A percentile compares a stretch with the other conserved stretches of the same genome.
phyloP scores from a whole-genome alignment of 2,113 vertebrate species.

The Oncorhynchus gorbuscha region DNA sequence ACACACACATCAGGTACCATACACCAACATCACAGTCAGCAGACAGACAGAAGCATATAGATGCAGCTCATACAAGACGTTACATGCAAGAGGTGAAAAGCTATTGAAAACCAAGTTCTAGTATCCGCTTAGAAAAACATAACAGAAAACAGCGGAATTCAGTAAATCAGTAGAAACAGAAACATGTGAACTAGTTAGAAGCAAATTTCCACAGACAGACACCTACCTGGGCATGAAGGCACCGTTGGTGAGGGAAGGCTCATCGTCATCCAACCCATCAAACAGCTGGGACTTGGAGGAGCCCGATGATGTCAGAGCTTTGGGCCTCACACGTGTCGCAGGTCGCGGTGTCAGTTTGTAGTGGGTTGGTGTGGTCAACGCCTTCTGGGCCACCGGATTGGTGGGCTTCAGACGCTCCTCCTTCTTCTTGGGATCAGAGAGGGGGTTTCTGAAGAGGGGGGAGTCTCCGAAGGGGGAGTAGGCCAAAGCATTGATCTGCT shows the following conservation, averaged over 20 bases:
- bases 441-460: conserved; percentile 91
- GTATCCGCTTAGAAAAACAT: too few relatives aligned
- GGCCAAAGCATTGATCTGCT: conserved; percentile 87
- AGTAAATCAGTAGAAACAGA: too few relatives aligned
- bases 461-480: conserved; percentile 94
- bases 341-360: conserved; percentile 93
- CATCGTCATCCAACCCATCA: conserved; percentile 91
- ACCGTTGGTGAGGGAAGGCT: conserved; percentile 85
- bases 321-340: conserved; percentile 87
- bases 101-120: too few relatives aligned
- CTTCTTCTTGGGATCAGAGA: conserved; percentile 94
- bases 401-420: conserved; percentile 97
- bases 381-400: conserved; percentile 95
- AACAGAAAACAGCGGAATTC: too few relatives aligned
- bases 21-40: too few relatives aligned
- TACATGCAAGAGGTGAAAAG: too few relatives aligned
- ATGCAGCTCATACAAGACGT: too few relatives aligned
- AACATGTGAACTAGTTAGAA: too few relatives aligned
- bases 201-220: too few relatives aligned
- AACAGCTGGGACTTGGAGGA: conserved; percentile 91
- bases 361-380: conserved; percentile 89
- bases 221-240: conserved; percentile 89
- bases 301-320: conserved; percentile 83
- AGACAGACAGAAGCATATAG: too few relatives aligned
- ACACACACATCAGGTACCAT: too few relatives aligned